Base-by-base conservation (phyloP, 2,113 vertebrate species). In the Lutjanus erythropterus region DNA sequence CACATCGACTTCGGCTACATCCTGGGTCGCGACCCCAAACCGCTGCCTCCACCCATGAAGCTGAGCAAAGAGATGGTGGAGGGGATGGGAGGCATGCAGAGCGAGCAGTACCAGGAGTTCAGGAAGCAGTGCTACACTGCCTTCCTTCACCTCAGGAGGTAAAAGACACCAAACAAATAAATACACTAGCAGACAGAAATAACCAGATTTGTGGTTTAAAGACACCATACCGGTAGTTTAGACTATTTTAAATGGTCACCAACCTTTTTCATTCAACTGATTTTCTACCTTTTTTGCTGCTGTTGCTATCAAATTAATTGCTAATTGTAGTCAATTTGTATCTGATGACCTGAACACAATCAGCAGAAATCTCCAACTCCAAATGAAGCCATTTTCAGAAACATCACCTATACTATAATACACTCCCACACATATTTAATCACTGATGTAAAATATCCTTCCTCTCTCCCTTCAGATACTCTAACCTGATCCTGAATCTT, bases 1-100 rank as follows among this genome's bases (percentile, higher is more conserved):
- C 98, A 99, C 93, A 98, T 99, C n/a, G 98, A 99, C 92, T 99
- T 99, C 18, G 98, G 98, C 47, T 99, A 99, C 86, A 99, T 99
- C 91, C 88, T 99, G 95, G 98, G 98, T 9, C 96, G 98, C 7
- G 98, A 99, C 88, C 98, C 98, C 5, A 99, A 99, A 81, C 98
- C 98, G 8, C 95, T 99, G 10, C 98, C 98, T 44, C 98, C 98
- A 0, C 98, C 98, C 0, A 99, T 99, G 98, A 99, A 99, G 92
- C 95, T 99, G 91, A 99, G 98, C 85, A 99, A 99, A 75, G 98
- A 99, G 91, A 99, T 99, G 98, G 98, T 99, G 66, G 98, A 99
- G 94, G 98, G 98, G 12, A 99, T 99, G 98, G 98, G 98, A 0
- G 98, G 98, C 72, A 99, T 96, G 0, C 98, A 99, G 93, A 99